Base-by-base conservation (phyloP, 1,140 invertebrate genomes). In the Leptinotarsa undecemlineata region DNA sequence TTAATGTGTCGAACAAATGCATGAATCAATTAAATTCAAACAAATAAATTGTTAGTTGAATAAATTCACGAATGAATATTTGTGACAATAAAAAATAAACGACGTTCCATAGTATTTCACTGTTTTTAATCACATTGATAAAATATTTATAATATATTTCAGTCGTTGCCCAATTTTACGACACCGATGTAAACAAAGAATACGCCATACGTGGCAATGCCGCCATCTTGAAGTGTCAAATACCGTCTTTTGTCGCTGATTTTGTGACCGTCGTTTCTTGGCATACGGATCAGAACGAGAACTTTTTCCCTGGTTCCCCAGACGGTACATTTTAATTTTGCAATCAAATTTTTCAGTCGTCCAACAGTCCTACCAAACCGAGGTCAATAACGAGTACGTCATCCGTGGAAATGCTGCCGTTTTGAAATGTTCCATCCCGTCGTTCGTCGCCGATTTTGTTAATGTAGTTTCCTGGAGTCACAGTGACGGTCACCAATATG, bases 321-420 rank as follows among this genome's bases (percentile, higher is more conserved):
- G 89, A 89, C 85, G 91, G 91, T 92, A 87, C 76, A 57, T 57
- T 57, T 57, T 57, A 17, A 17, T 57, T 57, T 19, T 15, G 15
- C 3, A 17, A 14, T 17, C 1, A 2, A 57, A 57, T 68, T 81
- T 88, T 87, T 19, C 87, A 97, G 95, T 96, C 84, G 94, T 96
- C 77, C 90, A 93, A 78, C 95, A 96, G 86, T 90, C 92, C 82
- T 96, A 96, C 87, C 93, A 95, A 80, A 94, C 93, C 20, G 94
- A 96, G 86, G 95, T 96, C 80, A 94, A 95, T 87, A 96, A 97
- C 85, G 95, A 96, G 78, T 97, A 96, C 87, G 95, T 96, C 5
- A 97, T 97, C 81, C 91, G 93, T 84, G 95, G 95, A 68, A 97
- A 97, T 86, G 93, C 95, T 62, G 96, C 95, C n/a, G 92, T 98